Evolutionary conservation across 2,113 vertebrate species (phyloP).

Genomic region (Poeciliopsis prolifica): DNA sequence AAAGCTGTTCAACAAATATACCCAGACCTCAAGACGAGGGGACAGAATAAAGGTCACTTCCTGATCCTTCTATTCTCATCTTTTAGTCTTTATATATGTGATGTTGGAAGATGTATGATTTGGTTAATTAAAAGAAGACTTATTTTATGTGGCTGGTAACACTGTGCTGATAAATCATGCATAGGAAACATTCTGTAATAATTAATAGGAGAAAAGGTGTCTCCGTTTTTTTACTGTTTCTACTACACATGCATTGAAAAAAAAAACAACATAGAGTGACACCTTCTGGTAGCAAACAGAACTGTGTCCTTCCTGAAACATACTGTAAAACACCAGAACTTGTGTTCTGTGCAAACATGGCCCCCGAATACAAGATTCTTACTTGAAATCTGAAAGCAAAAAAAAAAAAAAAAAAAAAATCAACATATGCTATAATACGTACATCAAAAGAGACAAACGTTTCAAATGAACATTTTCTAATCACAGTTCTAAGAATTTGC

Average conservation of each 20-base stretch:
- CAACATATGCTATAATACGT: neutral
- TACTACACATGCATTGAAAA: neutral
- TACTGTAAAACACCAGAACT: neutral
- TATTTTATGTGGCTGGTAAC: neutral
- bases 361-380: too few relatives aligned
- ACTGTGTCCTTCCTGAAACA: constrained; percentile 6
- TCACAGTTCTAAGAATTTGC: too few relatives aligned
- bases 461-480: too few relatives aligned
- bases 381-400: too few relatives aligned
- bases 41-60: constrained; percentile 36
- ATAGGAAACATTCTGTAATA: neutral
- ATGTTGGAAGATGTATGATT: neutral
- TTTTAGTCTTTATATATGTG: neutral
- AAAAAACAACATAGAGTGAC: constrained; percentile 64
- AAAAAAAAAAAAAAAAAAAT: too few relatives aligned
- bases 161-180: neutral
- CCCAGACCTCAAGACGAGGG: constrained; percentile 50
- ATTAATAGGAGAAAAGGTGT: neutral
- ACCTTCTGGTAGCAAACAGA: constrained; percentile 66
- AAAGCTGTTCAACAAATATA: constrained; percentile 69
- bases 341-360: neutral
- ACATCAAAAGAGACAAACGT: too few relatives aligned
- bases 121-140: neutral
- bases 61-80: neutral
- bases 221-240: neutral